Evolutionary conservation across 2,888 invertebrate species (phyloP).

Genomic region (Pogonocherus hispidulus): DNA sequence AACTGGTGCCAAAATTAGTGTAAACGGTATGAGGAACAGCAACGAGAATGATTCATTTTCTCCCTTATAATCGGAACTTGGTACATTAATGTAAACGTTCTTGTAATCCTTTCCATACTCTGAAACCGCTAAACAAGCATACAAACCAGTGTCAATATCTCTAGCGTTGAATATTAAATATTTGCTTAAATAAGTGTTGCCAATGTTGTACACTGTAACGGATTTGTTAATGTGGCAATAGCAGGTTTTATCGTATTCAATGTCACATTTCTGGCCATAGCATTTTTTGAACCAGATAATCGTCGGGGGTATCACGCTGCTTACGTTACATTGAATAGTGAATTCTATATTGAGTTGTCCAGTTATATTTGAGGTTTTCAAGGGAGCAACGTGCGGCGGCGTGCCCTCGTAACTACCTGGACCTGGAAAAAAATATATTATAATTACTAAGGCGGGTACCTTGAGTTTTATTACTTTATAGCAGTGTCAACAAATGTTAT

Average conservation of each 20-base stretch:
- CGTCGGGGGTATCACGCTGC: slow-evolving; percentile 60
- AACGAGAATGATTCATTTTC: slow-evolving; percentile 55
- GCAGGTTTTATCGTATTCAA: slow-evolving; percentile 57
- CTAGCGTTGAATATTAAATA: slow-evolving; percentile 61
- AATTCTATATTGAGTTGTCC: slow-evolving; percentile 59
- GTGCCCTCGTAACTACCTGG: slow-evolving; percentile 52
- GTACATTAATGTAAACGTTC: slow-evolving; percentile 59
- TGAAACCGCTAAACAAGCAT: slow-evolving; percentile 63
- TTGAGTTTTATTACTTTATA: too few species aligned
- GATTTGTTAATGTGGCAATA: slow-evolving; percentile 58
- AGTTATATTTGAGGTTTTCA: slow-evolving; percentile 60
- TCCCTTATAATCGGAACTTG: slow-evolving; percentile 44
- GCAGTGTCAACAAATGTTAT: too few species aligned
- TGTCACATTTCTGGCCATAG: slow-evolving; percentile 58
- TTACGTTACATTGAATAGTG: slow-evolving; percentile 64
- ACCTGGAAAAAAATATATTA: slow-evolving; percentile 49
- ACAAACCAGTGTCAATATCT: slow-evolving; percentile 61
- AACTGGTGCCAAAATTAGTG: slow-evolving; percentile 60
- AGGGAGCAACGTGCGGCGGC: slow-evolving; percentile 57
- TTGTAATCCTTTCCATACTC: slow-evolving; percentile 60
- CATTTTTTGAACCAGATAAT: slow-evolving; percentile 66
- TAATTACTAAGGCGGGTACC: neutral
- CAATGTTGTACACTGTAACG: slow-evolving; percentile 53
- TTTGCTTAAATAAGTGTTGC: slow-evolving; percentile 63
- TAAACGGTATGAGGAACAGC: slow-evolving; percentile 63